Evolutionary conservation across 2,888 invertebrate genomes (phyloP).

Genomic region (Helleia helle): DNA sequence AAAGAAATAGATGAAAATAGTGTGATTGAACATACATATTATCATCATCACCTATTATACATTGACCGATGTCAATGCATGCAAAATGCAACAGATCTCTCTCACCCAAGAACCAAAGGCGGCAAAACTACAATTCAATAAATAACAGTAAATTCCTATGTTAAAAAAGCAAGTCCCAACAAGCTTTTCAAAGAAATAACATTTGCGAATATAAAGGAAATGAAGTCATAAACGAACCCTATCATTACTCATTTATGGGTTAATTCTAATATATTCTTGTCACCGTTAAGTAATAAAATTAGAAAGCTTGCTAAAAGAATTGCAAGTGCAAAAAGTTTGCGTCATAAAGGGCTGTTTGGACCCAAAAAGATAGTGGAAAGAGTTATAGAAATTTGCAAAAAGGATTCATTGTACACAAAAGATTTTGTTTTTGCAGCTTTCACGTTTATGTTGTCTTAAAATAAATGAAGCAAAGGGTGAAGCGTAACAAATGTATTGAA

Average conservation of each 20-base stretch:
- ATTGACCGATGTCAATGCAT: no score
- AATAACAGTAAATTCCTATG: no score
- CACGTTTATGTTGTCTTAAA: background rate
- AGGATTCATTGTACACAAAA: background rate
- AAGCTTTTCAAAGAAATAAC: background rate
- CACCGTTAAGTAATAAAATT: constrained; percentile 3
- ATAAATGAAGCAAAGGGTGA: no score
- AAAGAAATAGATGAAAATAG: no score
- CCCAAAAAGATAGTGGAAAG: background rate
- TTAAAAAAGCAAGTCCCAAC: background rate
- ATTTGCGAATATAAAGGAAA: background rate
- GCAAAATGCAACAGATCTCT: no score
- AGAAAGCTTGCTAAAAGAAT: constrained; percentile 26
- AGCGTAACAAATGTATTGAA: no score
- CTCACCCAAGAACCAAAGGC: no score
- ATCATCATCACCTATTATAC: no score
- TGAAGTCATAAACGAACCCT: background rate
- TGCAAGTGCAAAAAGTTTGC: constrained; percentile 17
- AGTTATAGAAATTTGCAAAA: background rate
- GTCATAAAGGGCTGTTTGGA: constrained; percentile 2
- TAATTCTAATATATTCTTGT: background rate
- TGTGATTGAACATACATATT: no score
- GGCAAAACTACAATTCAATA: no score
- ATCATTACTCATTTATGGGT: background rate
- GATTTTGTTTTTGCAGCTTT: background rate